A percentile compares a stretch with the other conserved stretches of the same genome.
These are phyloP conservation scores for Pandion haliaetus DNA, from an alignment of 2,113 vertebrate genomes.

Conservation along the genomic window DNA sequence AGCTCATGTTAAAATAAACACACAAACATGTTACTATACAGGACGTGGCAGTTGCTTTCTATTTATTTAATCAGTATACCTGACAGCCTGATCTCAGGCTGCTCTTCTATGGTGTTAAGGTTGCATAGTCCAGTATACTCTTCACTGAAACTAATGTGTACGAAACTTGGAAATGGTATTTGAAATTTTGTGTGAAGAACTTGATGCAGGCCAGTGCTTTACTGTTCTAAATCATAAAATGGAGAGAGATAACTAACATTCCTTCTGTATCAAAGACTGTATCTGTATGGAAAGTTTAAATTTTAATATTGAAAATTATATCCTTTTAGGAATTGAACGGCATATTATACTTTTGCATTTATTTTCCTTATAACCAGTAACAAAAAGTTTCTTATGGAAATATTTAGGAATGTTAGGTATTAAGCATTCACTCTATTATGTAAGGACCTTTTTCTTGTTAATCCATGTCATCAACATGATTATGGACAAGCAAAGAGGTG, in stretches of 20 bases:
- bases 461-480: background rate
- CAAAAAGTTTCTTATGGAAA: background rate
- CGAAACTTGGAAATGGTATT: background rate
- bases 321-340: background rate
- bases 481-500: background rate
- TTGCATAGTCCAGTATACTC: background rate
- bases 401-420: background rate
- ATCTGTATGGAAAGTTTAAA: background rate
- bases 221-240: background rate
- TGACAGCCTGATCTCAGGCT: background rate
- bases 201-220: background rate
- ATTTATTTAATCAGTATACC: background rate
- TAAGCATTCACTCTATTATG: background rate
- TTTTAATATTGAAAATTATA: background rate
- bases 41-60: background rate
- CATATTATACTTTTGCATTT: background rate
- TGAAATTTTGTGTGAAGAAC: background rate
- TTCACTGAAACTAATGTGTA: accelerated
- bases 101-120: background rate
- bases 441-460: background rate
- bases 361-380: background rate
- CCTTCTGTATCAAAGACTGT: background rate
- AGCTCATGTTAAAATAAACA: background rate
- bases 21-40: accelerated
- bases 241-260: background rate